phyloP scores from a whole-genome alignment of 1,140 invertebrate species.

The Microplitis mediator region DNA sequence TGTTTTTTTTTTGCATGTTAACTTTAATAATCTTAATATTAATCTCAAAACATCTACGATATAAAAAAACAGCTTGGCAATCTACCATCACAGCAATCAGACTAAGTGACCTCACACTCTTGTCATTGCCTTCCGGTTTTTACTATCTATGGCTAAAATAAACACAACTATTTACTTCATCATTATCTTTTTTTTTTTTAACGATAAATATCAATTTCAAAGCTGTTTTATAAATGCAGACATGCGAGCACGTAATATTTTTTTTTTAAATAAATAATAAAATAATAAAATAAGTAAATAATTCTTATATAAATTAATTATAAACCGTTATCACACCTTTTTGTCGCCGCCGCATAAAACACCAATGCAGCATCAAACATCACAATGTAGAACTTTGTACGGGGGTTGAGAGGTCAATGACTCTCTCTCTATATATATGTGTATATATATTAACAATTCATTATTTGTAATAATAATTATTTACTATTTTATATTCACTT shows the following conservation, averaged over 20 bases:
- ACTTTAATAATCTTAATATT: no score
- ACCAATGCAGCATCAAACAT: slow-evolving; percentile 59
- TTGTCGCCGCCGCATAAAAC: slow-evolving; percentile 53
- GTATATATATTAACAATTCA: slow-evolving; percentile 33
- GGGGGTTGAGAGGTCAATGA: slow-evolving; percentile 48
- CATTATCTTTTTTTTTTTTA: not conserved
- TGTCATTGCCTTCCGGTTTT: no score
- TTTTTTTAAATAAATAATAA: not conserved
- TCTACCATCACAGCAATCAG: no score
- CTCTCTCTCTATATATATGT: slow-evolving; percentile 25
- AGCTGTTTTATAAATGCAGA: no score
- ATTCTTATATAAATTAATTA: not conserved
- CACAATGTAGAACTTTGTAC: slow-evolving; percentile 46
- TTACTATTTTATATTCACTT: not conserved
- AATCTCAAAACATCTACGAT: no score
- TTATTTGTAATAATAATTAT: not conserved
- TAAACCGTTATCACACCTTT: slow-evolving; percentile 48
- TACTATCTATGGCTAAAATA: not conserved
- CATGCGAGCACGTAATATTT: no score
- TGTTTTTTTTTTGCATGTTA: no score
- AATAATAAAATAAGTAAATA: not conserved
- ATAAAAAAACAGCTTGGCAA: no score
- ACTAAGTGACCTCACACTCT: no score
- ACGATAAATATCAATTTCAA: not conserved
- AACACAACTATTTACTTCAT: not conserved